phyloP scores from a whole-genome alignment of 2,113 vertebrate species.

The Nyctibius bracteatus region DNA sequence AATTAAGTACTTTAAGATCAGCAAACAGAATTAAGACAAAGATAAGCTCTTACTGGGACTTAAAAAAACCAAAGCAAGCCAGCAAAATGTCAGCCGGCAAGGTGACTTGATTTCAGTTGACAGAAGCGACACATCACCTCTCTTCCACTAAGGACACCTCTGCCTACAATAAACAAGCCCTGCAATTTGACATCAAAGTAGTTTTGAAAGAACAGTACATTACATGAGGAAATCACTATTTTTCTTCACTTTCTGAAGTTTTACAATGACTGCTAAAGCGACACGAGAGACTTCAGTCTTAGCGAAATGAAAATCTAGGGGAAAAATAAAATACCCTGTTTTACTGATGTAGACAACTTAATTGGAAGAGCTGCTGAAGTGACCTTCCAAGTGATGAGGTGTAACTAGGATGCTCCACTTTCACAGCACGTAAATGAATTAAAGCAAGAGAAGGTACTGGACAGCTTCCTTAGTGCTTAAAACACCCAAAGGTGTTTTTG shows the following conservation, averaged over 20 bases:
- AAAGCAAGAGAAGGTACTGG: neutral
- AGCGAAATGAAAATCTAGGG: neutral
- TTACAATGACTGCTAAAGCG: neutral
- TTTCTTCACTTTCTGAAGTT: neutral
- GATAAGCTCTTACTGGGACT: neutral
- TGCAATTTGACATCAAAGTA: neutral
- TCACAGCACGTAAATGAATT: neutral
- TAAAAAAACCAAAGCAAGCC: neutral
- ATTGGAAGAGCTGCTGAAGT: neutral
- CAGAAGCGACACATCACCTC: neutral
- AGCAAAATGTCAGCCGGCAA: neutral
- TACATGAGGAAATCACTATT: neutral
- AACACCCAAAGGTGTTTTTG: conserved; percentile 6
- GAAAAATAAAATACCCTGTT: neutral
- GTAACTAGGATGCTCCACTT: neutral
- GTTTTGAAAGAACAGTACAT: neutral
- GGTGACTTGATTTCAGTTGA: neutral
- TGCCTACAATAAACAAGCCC: neutral
- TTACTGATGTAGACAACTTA: neutral
- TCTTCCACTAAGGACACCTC: neutral
- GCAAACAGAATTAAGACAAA: neutral
- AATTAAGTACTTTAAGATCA: neutral
- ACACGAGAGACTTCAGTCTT: neutral
- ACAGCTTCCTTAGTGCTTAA: neutral
- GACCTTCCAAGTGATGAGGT: neutral